Conservation (phyloP, 2,888 invertebrate genomes). For the Esperia sulphurella region DNA sequence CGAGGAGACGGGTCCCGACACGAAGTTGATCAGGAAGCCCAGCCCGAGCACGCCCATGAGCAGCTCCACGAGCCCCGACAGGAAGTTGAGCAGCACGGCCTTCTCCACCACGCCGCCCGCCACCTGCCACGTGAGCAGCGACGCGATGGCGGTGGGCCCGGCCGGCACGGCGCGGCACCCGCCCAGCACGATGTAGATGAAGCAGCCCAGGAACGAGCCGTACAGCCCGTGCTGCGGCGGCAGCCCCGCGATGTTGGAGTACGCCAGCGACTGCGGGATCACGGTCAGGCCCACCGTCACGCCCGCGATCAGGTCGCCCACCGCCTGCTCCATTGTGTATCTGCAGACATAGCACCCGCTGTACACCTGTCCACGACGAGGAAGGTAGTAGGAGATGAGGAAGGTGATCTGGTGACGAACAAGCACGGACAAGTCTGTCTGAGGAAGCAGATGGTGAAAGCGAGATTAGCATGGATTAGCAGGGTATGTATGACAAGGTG, state of each 20-base stretch:
- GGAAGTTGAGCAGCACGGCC: slow-evolving; percentile 86
- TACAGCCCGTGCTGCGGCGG: slow-evolving; percentile 94
- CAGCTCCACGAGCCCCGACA: slow-evolving; percentile 86
- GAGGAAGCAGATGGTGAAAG: too few relatives aligned
- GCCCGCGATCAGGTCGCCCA: slow-evolving; percentile 94
- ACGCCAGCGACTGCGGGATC: slow-evolving; percentile 93
- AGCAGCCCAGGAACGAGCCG: slow-evolving; percentile 94
- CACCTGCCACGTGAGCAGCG: slow-evolving; percentile 90
- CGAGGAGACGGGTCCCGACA: slow-evolving; percentile 92
- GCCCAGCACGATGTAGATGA: slow-evolving; percentile 93
- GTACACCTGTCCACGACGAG: not conserved
- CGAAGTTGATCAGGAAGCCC: slow-evolving; percentile 93
- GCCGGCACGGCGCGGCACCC: slow-evolving; percentile 95
- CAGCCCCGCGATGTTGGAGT: slow-evolving; percentile 88
- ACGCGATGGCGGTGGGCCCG: slow-evolving; percentile 95
- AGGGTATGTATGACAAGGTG: too few relatives aligned
- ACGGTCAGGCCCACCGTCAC: slow-evolving; percentile 95
- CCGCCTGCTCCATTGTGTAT: slow-evolving; percentile 84
- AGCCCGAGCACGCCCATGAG: slow-evolving; percentile 91
- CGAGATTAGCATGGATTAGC: too few relatives aligned
- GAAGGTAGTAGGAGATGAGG: too few relatives aligned
- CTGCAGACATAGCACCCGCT: slow-evolving; percentile 23
- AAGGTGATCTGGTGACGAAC: too few relatives aligned
- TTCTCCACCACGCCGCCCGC: slow-evolving; percentile 83
- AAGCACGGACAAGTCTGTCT: too few relatives aligned